Evolutionary conservation across 2,888 invertebrate genomes (phyloP).

Genomic region (Danaus chrysippus): DNA sequence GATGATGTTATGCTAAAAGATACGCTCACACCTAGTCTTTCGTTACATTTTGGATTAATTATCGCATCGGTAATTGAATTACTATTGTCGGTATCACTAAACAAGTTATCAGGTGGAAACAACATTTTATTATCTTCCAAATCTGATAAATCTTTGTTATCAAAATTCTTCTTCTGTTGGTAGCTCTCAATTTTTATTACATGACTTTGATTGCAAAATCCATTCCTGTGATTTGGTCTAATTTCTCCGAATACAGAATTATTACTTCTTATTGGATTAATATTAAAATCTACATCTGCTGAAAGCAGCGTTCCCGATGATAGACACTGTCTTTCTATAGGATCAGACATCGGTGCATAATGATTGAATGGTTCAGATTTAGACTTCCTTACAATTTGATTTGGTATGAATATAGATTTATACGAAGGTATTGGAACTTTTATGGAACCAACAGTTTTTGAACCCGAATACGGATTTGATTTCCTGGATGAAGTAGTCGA

Average conservation of each 20-base stretch:
- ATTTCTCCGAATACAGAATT: too few relatives aligned
- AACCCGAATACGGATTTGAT: constrained; percentile 33
- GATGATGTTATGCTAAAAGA: background rate
- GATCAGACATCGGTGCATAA: constrained; percentile 25
- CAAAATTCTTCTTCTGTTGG: too few relatives aligned
- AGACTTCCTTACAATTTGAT: constrained; percentile 15
- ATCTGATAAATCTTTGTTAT: too few relatives aligned
- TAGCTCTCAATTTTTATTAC: too few relatives aligned
- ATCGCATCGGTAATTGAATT: background rate
- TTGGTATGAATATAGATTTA: constrained; percentile 2
- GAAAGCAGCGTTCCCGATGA: constrained; percentile 29
- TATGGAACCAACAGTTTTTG: constrained; percentile 34
- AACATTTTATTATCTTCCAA: too few relatives aligned
- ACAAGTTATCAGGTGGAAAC: background rate
- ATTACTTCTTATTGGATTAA: too few relatives aligned
- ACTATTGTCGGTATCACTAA: background rate
- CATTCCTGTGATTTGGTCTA: too few relatives aligned
- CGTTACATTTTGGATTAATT: background rate
- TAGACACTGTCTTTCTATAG: constrained; percentile 29
- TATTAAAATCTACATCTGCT: constrained; percentile 26
- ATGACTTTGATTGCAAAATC: too few relatives aligned
- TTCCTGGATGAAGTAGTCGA: constrained; percentile 36
- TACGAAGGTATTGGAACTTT: constrained; percentile 21
- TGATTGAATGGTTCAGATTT: constrained; percentile 29
- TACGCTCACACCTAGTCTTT: background rate